A percentile compares a stretch with the other conserved stretches of the same genome.
Evolutionary conservation across 2,113 vertebrate species (phyloP).

Genomic region (Sander lucioperca): DNA sequence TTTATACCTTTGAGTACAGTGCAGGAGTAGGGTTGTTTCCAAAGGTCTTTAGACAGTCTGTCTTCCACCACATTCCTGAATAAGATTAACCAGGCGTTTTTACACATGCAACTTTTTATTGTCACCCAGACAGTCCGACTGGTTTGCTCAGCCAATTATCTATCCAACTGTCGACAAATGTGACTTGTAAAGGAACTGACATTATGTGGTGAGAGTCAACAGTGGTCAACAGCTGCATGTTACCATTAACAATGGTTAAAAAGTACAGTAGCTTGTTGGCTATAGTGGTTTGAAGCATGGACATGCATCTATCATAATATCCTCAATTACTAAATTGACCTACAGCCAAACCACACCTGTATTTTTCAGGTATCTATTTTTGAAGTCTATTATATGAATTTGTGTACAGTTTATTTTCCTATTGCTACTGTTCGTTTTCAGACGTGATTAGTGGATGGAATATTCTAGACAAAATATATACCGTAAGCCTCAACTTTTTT

Average conservation of each 20-base stretch:
- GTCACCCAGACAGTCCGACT: not conserved
- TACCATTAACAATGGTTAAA: not conserved
- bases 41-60: not conserved
- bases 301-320: not conserved
- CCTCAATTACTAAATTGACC: not conserved
- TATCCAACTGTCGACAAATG: not conserved
- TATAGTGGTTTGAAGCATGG: not conserved
- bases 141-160: not conserved
- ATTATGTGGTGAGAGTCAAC: not conserved
- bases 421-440: not conserved
- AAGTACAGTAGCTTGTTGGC: not conserved
- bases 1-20: not conserved
- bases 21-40: not conserved
- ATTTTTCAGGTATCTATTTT: not conserved
- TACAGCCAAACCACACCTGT: not conserved
- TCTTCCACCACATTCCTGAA: not conserved
- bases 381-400: not conserved
- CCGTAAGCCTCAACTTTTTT: not conserved
- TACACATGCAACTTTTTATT: not conserved
- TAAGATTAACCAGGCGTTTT: not conserved
- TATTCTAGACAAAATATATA: slow-evolving; percentile 12
- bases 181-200: not conserved
- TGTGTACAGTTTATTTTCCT: not conserved
- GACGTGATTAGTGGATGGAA: not conserved
- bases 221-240: not conserved